These are phyloP conservation scores for Argyra leucocephala DNA, from an alignment of 2,888 invertebrate species.

Conservation along the genomic window DNA sequence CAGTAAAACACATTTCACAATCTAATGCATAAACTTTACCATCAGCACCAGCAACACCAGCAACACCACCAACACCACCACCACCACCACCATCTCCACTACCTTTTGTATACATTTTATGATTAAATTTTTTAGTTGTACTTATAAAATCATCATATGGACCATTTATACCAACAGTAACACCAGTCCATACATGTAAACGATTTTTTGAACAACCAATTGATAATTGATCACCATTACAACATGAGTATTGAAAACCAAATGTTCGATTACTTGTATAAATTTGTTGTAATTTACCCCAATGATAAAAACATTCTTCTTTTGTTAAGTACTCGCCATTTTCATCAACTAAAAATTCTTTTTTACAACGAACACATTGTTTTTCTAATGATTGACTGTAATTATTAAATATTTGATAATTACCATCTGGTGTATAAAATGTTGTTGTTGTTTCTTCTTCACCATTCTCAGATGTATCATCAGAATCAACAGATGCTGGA, in stretches of 20 bases:
- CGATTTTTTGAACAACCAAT: conserved; percentile 57
- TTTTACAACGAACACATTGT: conserved; percentile 63
- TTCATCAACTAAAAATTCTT: conserved; percentile 58
- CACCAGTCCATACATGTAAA: conserved; percentile 70
- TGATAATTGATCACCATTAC: conserved; percentile 44
- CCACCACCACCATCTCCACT: conserved; percentile 10
- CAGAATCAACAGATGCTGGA: conserved; percentile 38
- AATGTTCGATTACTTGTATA: conserved; percentile 31
- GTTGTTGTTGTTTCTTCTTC: conserved; percentile 26
- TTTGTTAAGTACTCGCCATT: conserved; percentile 61
- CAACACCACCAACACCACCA: background rate
- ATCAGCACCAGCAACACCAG: conserved; percentile 25
- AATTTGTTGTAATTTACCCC: conserved; percentile 64
- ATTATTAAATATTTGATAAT: conserved; percentile 26
- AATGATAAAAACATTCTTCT: conserved; percentile 78
- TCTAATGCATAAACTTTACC: conserved; percentile 69
- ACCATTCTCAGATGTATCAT: conserved; percentile 32
- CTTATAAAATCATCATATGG: conserved; percentile 59
- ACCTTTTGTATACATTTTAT: background rate
- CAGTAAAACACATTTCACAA: conserved; percentile 95
- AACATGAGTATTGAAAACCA: conserved; percentile 51
- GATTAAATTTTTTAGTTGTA: conserved; percentile 38
- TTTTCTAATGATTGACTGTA: conserved; percentile 43
- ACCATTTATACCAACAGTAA: conserved; percentile 60
- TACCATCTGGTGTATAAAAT: conserved; percentile 36